These are phyloP conservation scores for Spermophilus dauricus DNA, from an alignment of 2,113 vertebrate species.

Conservation along the genomic window DNA sequence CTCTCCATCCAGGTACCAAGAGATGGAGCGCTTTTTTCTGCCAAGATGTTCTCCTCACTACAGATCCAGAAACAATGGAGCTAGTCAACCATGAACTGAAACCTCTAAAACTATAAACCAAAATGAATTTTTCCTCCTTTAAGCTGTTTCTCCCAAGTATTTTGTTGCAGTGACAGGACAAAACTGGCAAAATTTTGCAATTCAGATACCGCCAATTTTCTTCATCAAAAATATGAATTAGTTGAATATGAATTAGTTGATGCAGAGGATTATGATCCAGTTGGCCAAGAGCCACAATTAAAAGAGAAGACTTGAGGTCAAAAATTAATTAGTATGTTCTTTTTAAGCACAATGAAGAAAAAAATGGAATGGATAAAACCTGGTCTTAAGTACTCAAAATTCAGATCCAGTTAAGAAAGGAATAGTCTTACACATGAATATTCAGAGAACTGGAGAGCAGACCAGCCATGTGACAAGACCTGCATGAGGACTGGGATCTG, in stretches of 20 bases:
- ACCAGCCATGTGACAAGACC: not conserved
- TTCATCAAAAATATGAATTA: not conserved
- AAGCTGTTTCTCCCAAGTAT: not conserved
- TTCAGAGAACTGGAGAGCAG: not conserved
- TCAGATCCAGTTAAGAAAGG: not conserved
- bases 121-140: too few species aligned
- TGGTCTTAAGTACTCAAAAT: not conserved
- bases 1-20: not conserved
- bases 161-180: not conserved
- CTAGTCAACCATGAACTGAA: not conserved
- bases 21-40: not conserved
- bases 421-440: not conserved
- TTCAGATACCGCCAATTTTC: not conserved
- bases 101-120: not conserved
- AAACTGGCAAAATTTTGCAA: not conserved
- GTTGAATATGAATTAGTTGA: not conserved
- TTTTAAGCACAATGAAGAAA: not conserved
- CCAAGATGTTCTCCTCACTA: not conserved
- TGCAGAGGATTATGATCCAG: not conserved
- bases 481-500: not conserved
- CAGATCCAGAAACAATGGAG: too few species aligned
- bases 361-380: not conserved
- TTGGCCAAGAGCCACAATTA: not conserved
- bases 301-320: not conserved
- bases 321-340: not conserved